Base-by-base conservation (phyloP, 2,113 vertebrate genomes). In the Rhegmatorhina hoffmannsi region DNA sequence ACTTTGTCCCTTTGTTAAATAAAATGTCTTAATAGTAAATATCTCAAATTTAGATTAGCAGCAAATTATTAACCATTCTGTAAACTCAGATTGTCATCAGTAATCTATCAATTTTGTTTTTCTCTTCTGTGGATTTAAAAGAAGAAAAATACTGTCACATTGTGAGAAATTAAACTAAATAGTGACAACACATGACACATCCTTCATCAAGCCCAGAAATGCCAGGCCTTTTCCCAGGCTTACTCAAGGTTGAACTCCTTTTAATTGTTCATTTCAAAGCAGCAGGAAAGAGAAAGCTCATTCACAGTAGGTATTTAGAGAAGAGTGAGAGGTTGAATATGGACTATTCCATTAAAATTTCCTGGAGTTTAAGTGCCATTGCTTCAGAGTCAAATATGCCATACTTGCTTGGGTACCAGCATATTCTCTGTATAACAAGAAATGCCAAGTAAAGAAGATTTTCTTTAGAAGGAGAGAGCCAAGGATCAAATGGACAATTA, bases 241-340 rank as follows among this genome's bases (percentile, higher is more conserved):
- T 95, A 75, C 34, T 96, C 66, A 90, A 95, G 66, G 69, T 64
- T 90, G 83, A 94, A 74, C 70, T 95, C 20, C 4, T 34, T 93
- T 97, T 95, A 96, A 97, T 93, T 93, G 79, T 78, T 96, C 53
- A 73, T 96, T 90, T 96, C 95, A 97, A 93, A 97, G 52, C 94
- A 97, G 84, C 90, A 90, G 94, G 92, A 93, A 97, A 87, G 68
- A 88, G 78, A 96, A 95, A 87, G 63, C 58, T 96, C 24, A 24
- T 92, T 96, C 90, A 87, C 83, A 93, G 84, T 34, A 95, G 81
- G 75, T 95, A 96, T 89, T 98, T 97, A 98, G 82, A 92, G 84
- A 97, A 97, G 87, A 97, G 28, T 86, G 84, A 96, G 89, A 95
- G 73, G 44, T 60, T 95, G 80, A 94, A 88, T 92, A 70, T 76